These are phyloP conservation scores for Blastobasis lacticolella DNA, from an alignment of 2,888 invertebrate genomes.

Conservation along the genomic window DNA sequence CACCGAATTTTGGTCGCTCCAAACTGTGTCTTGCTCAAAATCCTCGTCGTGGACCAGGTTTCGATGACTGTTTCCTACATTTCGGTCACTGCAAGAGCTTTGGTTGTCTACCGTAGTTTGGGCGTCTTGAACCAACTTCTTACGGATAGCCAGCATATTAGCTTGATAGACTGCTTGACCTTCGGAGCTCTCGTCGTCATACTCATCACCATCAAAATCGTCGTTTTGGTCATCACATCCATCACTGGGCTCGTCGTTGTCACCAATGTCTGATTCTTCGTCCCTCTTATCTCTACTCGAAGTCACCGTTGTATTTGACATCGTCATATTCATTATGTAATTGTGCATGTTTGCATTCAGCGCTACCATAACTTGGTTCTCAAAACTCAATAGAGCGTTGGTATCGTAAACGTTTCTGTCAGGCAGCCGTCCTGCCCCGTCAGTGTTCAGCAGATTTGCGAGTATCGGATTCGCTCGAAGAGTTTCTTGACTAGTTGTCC, in stretches of 20 bases:
- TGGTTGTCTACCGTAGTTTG: no score
- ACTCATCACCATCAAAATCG: neutral
- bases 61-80: no score
- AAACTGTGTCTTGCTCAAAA: no score
- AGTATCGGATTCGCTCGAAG: constrained; percentile 55
- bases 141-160: no score
- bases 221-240: constrained; percentile 2
- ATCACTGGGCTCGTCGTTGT: neutral
- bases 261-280: constrained; percentile 6
- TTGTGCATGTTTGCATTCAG: constrained; percentile 47
- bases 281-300: constrained; percentile 11
- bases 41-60: no score
- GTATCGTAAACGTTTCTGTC: constrained; percentile 21
- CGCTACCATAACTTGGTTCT: constrained; percentile 49
- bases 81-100: no score
- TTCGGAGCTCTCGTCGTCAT: neutral
- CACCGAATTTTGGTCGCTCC: neutral
- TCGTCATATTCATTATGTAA: constrained; percentile 40
- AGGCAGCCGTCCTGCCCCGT: constrained; percentile 12
- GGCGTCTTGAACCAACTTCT: no score
- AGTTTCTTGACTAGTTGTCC: constrained; percentile 30
- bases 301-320: constrained; percentile 28
- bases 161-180: neutral
- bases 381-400: constrained; percentile 31
- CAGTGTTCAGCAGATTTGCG: constrained; percentile 40